Conservation (phyloP, 2,113 vertebrate genomes). For the Argyrosomus japonicus region DNA sequence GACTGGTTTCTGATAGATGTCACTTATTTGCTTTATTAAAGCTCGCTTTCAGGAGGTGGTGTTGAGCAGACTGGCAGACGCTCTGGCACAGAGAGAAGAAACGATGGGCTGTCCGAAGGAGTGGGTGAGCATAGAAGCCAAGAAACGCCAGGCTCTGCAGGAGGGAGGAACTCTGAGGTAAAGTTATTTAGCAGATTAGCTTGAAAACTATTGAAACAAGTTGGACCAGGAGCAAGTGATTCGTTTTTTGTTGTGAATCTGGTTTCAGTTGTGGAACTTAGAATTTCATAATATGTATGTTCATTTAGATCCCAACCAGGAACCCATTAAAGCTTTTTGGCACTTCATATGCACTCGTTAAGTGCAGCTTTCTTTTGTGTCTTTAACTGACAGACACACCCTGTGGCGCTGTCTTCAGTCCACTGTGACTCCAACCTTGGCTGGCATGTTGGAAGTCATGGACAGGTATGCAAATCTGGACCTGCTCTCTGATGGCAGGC, state of each 20-base stretch:
- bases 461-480: slow-evolving; percentile 81
- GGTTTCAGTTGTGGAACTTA: background rate
- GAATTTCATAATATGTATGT: background rate
- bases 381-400: slow-evolving; percentile 73
- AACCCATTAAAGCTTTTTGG: background rate
- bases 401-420: slow-evolving; percentile 83
- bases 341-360: background rate
- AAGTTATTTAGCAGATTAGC: background rate
- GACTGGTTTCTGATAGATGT: background rate
- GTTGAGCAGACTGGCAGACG: slow-evolving; percentile 65
- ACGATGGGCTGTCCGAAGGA: slow-evolving; percentile 56
- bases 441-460: slow-evolving; percentile 75
- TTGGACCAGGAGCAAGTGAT: background rate
- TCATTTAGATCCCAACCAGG: background rate
- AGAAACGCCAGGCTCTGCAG: slow-evolving; percentile 80
- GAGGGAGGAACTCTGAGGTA: slow-evolving; percentile 85
- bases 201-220: background rate
- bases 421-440: slow-evolving; percentile 77
- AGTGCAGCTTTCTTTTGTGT: background rate
- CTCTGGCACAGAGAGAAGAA: slow-evolving; percentile 72
- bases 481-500: slow-evolving; percentile 63
- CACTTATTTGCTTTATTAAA: slow-evolving; percentile 24
- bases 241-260: background rate
- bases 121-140: slow-evolving; percentile 79
- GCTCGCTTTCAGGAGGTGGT: slow-evolving; percentile 75